These are phyloP conservation scores for Oxygymnocypris stewartii DNA, from an alignment of 2,113 vertebrate species.

Conservation along the genomic window DNA sequence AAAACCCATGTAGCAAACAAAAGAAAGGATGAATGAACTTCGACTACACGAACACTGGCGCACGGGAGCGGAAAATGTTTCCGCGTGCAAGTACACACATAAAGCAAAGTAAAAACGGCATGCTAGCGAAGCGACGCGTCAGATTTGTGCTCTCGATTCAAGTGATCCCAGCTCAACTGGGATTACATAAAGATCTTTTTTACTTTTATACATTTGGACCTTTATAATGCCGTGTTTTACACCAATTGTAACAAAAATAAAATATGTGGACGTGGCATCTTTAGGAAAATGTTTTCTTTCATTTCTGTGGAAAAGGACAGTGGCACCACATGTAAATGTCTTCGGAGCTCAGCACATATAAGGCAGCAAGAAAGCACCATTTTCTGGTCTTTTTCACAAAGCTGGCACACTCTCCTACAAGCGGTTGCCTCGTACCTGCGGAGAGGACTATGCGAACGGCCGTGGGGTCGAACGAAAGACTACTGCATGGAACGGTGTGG, in stretches of 20 bases:
- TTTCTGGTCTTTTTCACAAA: slow-evolving; percentile 79
- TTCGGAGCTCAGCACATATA: slow-evolving; percentile 66
- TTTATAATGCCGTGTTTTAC: slow-evolving; percentile 44
- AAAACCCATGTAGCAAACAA: slow-evolving; percentile 82
- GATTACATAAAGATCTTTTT: slow-evolving; percentile 72
- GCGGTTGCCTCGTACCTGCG: not conserved
- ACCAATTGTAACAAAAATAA: slow-evolving; percentile 60
- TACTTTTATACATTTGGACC: slow-evolving; percentile 69
- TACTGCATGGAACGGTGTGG: slow-evolving; percentile 44
- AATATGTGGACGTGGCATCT: slow-evolving; percentile 56
- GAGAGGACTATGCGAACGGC: slow-evolving; percentile 11
- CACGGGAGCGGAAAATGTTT: slow-evolving; percentile 53
- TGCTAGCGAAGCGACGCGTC: slow-evolving; percentile 78
- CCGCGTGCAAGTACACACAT: slow-evolving; percentile 73
- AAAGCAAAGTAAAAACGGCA: slow-evolving; percentile 84
- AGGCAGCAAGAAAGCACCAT: slow-evolving; percentile 96
- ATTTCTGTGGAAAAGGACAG: slow-evolving; percentile 2
- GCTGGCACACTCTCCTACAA: slow-evolving; percentile 36
- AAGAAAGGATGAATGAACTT: slow-evolving; percentile 73
- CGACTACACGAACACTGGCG: slow-evolving; percentile 65
- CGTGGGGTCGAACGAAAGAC: slow-evolving; percentile 1
- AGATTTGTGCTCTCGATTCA: slow-evolving; percentile 89
- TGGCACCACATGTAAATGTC: slow-evolving; percentile 21
- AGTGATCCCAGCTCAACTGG: slow-evolving; percentile 90
- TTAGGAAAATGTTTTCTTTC: slow-evolving; percentile 18